phyloP scores from a whole-genome alignment of 1,140 invertebrate genomes.

The Halesus radiatus region DNA sequence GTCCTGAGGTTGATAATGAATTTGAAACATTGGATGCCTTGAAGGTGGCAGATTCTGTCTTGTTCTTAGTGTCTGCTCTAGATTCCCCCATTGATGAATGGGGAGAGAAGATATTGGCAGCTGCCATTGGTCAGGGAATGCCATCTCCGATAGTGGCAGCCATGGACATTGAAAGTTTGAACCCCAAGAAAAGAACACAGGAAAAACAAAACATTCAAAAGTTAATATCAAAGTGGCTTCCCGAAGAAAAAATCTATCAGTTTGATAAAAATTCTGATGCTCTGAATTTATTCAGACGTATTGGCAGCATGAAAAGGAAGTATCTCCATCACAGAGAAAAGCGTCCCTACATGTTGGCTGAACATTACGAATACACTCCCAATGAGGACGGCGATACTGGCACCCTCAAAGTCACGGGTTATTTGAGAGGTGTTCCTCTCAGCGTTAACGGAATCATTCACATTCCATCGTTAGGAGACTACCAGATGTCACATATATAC shows the following conservation, averaged over 20 bases:
- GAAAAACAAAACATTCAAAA: slow-evolving; percentile 84
- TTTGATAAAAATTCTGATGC: slow-evolving; percentile 84
- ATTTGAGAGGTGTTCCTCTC: slow-evolving; percentile 83
- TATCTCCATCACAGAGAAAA: slow-evolving; percentile 81
- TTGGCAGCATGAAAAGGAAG: slow-evolving; percentile 86
- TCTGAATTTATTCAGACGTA: slow-evolving; percentile 82
- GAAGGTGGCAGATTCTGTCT: slow-evolving; percentile 86
- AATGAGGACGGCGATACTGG: slow-evolving; percentile 74
- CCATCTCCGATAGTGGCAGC: slow-evolving; percentile 83
- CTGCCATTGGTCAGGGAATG: slow-evolving; percentile 86
- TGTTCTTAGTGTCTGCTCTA: slow-evolving; percentile 81
- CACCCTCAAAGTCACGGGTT: slow-evolving; percentile 88
- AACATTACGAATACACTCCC: slow-evolving; percentile 80
- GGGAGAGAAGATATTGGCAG: slow-evolving; percentile 81
- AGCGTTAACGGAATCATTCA: slow-evolving; percentile 92
- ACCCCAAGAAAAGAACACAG: slow-evolving; percentile 80
- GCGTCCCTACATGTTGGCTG: slow-evolving; percentile 85
- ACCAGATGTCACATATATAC: slow-evolving; percentile 89
- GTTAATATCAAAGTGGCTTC: slow-evolving; percentile 82
- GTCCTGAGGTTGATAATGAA: slow-evolving; percentile 79
- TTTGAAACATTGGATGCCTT: slow-evolving; percentile 84
- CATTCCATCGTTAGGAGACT: slow-evolving; percentile 92
- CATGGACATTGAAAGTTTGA: slow-evolving; percentile 81
- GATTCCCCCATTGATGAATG: slow-evolving; percentile 79
- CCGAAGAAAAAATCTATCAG: slow-evolving; percentile 84